These are phyloP conservation scores for Rhinopithecus roxellana DNA, from an alignment of 2,113 vertebrate genomes.

Conservation along the genomic window DNA sequence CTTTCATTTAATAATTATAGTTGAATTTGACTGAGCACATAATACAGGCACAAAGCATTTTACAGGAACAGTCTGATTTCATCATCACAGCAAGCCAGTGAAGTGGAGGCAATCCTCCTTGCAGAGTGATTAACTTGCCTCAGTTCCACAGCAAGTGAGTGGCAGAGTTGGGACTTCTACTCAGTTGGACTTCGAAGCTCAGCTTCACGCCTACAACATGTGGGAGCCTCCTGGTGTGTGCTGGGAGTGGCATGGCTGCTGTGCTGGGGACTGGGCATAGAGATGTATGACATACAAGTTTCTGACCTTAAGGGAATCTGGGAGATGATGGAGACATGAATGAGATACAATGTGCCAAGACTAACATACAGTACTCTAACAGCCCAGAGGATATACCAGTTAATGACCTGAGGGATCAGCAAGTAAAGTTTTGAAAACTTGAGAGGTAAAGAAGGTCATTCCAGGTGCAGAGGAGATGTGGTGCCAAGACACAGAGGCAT, in stretches of 20 bases:
- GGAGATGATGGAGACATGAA: no score
- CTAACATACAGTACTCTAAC: no score
- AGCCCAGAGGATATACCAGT: neutral
- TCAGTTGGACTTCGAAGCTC: neutral
- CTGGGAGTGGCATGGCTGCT: neutral
- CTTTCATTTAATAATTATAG: neutral
- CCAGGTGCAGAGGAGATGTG: neutral
- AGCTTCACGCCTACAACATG: fast-evolving
- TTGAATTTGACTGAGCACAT: neutral
- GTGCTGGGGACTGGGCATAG: no score
- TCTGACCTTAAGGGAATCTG: neutral
- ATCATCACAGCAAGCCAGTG: no score
- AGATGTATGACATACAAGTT: no score
- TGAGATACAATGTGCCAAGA: neutral
- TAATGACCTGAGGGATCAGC: no score
- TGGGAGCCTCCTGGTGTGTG: neutral
- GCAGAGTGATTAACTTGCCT: no score
- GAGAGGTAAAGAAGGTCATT: neutral
- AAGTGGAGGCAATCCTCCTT: neutral
- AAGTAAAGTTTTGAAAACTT: neutral
- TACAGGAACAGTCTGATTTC: neutral
- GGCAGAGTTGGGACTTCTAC: neutral
- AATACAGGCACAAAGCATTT: neutral
- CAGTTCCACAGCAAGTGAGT: fast-evolving
- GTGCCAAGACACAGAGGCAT: neutral